Conservation (phyloP, 2,888 invertebrate genomes). For the Orthonychiurus folsomi region DNA sequence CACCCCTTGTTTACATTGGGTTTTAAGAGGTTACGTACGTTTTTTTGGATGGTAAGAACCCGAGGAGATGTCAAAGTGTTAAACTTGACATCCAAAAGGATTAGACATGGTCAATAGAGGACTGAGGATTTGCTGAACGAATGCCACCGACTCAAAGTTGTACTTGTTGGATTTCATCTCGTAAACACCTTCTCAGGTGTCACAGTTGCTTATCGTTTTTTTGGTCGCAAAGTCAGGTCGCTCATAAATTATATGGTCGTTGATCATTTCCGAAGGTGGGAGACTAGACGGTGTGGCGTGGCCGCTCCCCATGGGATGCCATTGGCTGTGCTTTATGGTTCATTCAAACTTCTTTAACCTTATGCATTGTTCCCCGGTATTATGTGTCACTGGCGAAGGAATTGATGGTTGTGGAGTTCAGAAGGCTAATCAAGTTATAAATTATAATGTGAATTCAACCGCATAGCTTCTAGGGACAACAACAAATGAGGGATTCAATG, state of each 20-base stretch:
- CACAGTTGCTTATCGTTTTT: neutral
- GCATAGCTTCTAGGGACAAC: neutral
- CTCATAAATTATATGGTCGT: neutral
- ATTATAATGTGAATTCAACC: neutral
- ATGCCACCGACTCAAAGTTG: neutral
- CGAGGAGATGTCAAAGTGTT: neutral
- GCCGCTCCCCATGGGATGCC: no score
- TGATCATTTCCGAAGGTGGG: neutral
- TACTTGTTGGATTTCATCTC: neutral
- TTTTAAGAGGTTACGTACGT: no score
- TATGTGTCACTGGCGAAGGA: neutral
- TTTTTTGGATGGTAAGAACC: no score
- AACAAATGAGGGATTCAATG: neutral
- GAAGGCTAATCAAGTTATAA: neutral
- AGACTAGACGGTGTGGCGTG: no score
- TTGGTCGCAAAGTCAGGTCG: neutral
- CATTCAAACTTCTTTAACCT: neutral
- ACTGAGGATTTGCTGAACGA: neutral
- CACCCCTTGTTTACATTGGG: neutral
- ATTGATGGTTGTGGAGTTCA: neutral
- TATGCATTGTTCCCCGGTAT: neutral
- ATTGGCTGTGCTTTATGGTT: neutral
- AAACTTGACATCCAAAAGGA: neutral
- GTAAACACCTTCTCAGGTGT: slow-evolving; percentile 1
- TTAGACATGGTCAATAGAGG: neutral